Base-by-base conservation (phyloP, 2,888 invertebrate genomes). In the Clivina fossor region DNA sequence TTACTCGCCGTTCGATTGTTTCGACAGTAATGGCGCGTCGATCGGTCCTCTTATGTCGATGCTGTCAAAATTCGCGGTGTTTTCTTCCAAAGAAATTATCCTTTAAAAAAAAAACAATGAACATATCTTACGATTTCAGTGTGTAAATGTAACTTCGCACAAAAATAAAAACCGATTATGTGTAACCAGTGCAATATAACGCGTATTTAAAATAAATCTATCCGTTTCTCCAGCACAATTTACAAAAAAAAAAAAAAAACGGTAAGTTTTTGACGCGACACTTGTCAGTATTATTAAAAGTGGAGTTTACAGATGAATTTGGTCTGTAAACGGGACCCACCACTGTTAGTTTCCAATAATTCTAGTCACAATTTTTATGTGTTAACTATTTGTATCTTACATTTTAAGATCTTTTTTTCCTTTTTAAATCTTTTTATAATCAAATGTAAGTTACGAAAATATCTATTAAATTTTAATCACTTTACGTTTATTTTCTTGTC, bases 181-280 rank as follows among this genome's bases (percentile, higher is more conserved):
- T 55, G 55, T 55, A 55, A 43, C 37, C 47, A 47, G 55, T 55
- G 55, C 55, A 55, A 55, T 55, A 55, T 55, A 43, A 51, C 22
- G 51, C 32, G 51, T 51, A 49, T 54, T 37, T 53, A 53, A 26
- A 38, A 16, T n/a, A 41, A 41, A 33, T 30, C 30, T 51, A 7
- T 16, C 15, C 13, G 19, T 30, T 30, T 46, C 26, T 43, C 43
- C 22, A 43, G n/a, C n/a, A n/a, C n/a, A n/a, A n/a, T n/a, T n/a
- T n/a, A n/a, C n/a, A n/a, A n/a, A n/a, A n/a, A n/a, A n/a, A n/a
- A n/a, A 33, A 33, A 13, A 41, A 8, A 22, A 24, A 11, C 35
- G 53, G 53, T 53, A 44, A 53, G 53, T 44, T 53, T 44, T 15
- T 32, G n/a, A 22, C 50, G 37, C 38, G 49, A 49, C 50, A 41